A percentile compares a stretch with the other conserved stretches of the same genome.
phyloP scores from a whole-genome alignment of 2,888 invertebrate species.

The Volucella inanis region DNA sequence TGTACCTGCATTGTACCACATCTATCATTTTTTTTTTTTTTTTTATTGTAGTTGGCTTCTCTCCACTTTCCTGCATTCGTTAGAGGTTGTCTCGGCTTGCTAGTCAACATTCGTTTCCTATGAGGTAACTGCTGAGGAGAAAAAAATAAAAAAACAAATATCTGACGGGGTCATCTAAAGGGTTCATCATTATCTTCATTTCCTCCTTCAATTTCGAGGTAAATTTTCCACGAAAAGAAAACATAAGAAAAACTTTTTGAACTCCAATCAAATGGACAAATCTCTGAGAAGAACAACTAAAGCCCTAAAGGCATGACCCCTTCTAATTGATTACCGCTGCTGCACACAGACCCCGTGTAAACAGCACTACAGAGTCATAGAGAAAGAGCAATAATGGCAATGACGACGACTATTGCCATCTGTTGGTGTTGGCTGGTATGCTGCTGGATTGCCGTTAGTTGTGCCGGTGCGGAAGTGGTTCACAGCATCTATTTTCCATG shows the following conservation, averaged over 20 bases:
- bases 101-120: constrained; percentile 17
- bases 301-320: constrained; percentile 50
- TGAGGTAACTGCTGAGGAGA: constrained; percentile 24
- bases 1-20: constrained; percentile 30
- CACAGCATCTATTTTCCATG: constrained; percentile 59
- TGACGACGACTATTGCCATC: constrained; percentile 56
- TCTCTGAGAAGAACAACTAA: constrained; percentile 16
- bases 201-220: constrained; percentile 21
- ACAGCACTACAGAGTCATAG: too few species aligned
- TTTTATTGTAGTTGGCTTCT: constrained; percentile 11
- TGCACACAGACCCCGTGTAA: background rate
- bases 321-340: constrained; percentile 63
- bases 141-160: constrained; percentile 19
- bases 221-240: constrained; percentile 43
- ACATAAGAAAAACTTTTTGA: background rate
- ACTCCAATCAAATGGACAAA: constrained; percentile 16
- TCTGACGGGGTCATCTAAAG: constrained; percentile 59
- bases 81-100: background rate
- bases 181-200: constrained; percentile 50
- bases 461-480: constrained; percentile 67
- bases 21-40: constrained; percentile 24
- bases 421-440: constrained; percentile 25
- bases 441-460: constrained; percentile 1
- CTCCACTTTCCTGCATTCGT: constrained; percentile 5
- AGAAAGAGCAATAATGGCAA: constrained; percentile 11